These are phyloP conservation scores for Sympetrum striolatum DNA, from an alignment of 2,888 invertebrate genomes.

Conservation along the genomic window DNA sequence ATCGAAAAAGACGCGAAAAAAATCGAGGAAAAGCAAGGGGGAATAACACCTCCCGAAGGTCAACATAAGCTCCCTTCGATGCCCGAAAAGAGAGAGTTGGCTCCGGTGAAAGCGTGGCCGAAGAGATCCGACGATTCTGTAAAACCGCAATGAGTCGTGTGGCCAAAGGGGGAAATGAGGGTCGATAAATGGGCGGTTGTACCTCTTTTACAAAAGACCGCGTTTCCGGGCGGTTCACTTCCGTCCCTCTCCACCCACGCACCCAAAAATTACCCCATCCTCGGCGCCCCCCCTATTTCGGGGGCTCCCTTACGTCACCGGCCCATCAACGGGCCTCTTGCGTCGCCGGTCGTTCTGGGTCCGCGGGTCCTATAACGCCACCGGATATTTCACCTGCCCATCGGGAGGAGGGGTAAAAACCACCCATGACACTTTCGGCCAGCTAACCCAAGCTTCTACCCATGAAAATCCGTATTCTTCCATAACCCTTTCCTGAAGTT, in stretches of 20 bases:
- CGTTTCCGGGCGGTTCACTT: slow-evolving; percentile 10
- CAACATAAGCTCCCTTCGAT: neutral
- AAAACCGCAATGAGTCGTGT: neutral
- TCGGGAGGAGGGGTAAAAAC: too few relatives aligned
- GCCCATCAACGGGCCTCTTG: neutral
- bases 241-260: neutral
- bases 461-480: too few relatives aligned
- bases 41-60: neutral
- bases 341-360: neutral
- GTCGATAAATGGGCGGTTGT: slow-evolving; percentile 28
- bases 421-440: too few relatives aligned
- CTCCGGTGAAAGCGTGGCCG: neutral
- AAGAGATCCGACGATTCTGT: slow-evolving; percentile 11
- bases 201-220: slow-evolving; percentile 29
- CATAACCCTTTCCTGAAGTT: too few relatives aligned
- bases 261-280: neutral
- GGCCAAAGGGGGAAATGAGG: neutral
- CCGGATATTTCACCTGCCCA: too few relatives aligned
- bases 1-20: neutral
- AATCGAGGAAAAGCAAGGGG: too few relatives aligned
- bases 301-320: neutral
- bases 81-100: slow-evolving; percentile 5
- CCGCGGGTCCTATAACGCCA: neutral
- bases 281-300: neutral
- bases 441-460: too few relatives aligned